phyloP scores from a whole-genome alignment of 2,113 vertebrate genomes.

The Gallinago undulata region DNA sequence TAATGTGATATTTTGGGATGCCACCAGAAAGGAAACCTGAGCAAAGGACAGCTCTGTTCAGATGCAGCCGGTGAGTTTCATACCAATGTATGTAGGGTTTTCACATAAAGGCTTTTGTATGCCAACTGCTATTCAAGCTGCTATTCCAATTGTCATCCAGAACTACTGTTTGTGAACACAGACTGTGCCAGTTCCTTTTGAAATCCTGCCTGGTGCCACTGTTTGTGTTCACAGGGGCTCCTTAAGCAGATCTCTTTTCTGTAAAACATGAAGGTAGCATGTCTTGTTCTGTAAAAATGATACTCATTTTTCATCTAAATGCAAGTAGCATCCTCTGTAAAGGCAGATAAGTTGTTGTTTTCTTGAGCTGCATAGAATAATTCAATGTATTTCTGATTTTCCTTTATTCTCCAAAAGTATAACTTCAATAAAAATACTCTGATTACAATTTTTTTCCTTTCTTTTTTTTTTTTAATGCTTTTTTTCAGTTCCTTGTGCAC shows the following conservation, averaged over 20 bases:
- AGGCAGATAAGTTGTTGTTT: not conserved
- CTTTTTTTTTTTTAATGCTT: not conserved
- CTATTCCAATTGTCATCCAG: not conserved
- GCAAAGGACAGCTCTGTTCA: not conserved
- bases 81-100: not conserved
- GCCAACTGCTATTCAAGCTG: not conserved
- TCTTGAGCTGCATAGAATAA: not conserved
- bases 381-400: not conserved
- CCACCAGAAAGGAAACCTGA: not conserved
- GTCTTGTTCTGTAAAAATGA: not conserved
- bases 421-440: not conserved
- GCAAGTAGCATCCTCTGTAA: not conserved
- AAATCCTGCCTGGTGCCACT: not conserved
- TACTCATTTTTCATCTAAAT: not conserved
- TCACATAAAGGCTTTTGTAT: not conserved
- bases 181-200: not conserved
- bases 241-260: not conserved
- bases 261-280: not conserved
- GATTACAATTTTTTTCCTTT: not conserved
- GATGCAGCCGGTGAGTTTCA: not conserved
- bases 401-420: not conserved
- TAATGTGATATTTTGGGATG: not conserved
- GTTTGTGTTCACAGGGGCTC: not conserved
- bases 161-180: not conserved
- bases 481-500: constrained; percentile 85